These are phyloP conservation scores for Leucophenga varia DNA, from an alignment of 1,140 invertebrate genomes.

Conservation along the genomic window DNA sequence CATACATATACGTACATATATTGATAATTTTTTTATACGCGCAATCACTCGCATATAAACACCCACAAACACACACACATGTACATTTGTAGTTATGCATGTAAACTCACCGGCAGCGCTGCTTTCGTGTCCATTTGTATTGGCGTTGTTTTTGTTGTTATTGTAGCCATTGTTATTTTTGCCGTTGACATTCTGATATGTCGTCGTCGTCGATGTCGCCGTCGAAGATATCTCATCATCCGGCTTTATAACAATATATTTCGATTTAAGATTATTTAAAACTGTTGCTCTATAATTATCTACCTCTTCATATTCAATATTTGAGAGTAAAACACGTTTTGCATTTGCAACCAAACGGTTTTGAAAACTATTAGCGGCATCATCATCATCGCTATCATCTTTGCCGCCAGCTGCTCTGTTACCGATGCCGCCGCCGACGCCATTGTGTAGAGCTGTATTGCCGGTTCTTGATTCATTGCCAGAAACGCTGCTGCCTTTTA, in stretches of 20 bases:
- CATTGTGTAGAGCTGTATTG: not conserved
- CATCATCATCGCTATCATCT: conserved; percentile 11
- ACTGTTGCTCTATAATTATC: conserved; percentile 71
- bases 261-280: conserved; percentile 72
- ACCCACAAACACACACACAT: too few relatives aligned
- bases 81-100: conserved; percentile 10
- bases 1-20: too few relatives aligned
- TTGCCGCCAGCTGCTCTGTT: not conserved
- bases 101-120: conserved; percentile 22
- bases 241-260: conserved; percentile 77
- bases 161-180: not conserved
- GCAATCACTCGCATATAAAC: too few relatives aligned
- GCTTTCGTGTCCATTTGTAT: conserved; percentile 18
- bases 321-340: conserved; percentile 72
- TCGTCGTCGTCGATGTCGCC: too few relatives aligned
- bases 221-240: too few relatives aligned
- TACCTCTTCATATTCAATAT: conserved; percentile 77
- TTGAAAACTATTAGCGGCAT: conserved; percentile 32
- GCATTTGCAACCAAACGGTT: conserved; percentile 60
- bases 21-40: too few relatives aligned
- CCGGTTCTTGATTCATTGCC: not conserved
- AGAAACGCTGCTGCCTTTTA: conserved; percentile 1
- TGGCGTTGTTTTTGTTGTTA: conserved; percentile 16
- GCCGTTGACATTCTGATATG: too few relatives aligned
- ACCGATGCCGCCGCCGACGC: not conserved